Evolutionary conservation across 2,113 vertebrate species (phyloP).

Genomic region (Lophura nycthemera): DNA sequence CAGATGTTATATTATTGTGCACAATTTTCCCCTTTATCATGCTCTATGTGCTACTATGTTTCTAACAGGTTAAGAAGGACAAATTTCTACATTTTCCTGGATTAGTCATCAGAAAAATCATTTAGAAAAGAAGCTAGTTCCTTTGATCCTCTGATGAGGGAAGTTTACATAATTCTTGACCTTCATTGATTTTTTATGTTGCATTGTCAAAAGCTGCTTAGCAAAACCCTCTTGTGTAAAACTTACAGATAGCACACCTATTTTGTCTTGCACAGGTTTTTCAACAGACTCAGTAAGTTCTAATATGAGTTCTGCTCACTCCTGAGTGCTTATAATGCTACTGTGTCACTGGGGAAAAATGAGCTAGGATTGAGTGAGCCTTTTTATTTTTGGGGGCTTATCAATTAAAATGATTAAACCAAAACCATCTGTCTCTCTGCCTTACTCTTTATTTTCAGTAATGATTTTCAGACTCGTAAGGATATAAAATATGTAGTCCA

Average conservation of each 20-base stretch:
- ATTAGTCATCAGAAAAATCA: not conserved
- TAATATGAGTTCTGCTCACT: not conserved
- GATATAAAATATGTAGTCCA: slow-evolving; percentile 11
- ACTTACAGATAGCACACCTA: not conserved
- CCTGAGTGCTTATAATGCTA: not conserved
- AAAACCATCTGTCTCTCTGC: slow-evolving; percentile 43
- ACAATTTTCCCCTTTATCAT: not conserved
- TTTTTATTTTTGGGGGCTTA: not conserved
- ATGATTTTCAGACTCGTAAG: slow-evolving; percentile 51
- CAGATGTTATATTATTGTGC: not conserved
- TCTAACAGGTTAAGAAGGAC: slow-evolving; percentile 18
- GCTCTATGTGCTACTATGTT: not conserved
- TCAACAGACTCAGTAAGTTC: not conserved
- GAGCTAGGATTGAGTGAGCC: not conserved
- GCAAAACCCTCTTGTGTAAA: not conserved
- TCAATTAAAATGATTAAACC: slow-evolving; percentile 58
- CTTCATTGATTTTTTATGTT: not conserved
- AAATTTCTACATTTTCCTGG: slow-evolving; percentile 1
- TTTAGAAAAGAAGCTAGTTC: not conserved
- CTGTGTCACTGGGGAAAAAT: not conserved
- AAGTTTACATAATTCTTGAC: not conserved
- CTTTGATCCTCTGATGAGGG: not conserved
- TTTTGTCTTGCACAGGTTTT: not conserved
- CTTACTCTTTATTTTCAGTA: slow-evolving; percentile 32
- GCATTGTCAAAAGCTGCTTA: not conserved